Conservation (phyloP, 2,888 invertebrate genomes). For the Caenorhabditis zanzibari region DNA sequence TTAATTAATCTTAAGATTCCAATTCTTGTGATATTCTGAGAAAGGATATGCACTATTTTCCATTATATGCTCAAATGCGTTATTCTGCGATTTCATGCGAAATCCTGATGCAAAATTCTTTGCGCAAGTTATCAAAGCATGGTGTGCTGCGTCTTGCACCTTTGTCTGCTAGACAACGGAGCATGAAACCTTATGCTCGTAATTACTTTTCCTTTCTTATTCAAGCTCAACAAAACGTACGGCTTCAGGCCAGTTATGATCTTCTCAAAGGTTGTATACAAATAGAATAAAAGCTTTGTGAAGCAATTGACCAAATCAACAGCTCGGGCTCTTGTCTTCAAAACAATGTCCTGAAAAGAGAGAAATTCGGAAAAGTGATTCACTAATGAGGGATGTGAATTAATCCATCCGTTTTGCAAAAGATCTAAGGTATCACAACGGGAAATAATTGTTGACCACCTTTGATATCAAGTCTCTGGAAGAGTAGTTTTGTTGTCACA, state of each 20-base stretch:
- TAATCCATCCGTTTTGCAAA: conserved; percentile 30
- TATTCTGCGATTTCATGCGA: neutral
- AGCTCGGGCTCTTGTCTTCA: neutral
- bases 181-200: conserved; percentile 48
- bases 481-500: neutral
- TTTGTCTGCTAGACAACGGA: conserved; percentile 46
- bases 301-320: conserved; percentile 6
- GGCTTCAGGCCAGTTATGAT: conserved; percentile 51
- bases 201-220: conserved; percentile 37
- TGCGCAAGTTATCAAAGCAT: conserved; percentile 22
- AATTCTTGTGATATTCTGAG: neutral
- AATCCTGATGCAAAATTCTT: neutral
- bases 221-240: conserved; percentile 23
- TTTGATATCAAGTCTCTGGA: neutral
- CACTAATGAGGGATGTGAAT: conserved; percentile 24
- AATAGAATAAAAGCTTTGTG: neutral
- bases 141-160: conserved; percentile 18
- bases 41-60: conserved; percentile 11
- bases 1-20: neutral
- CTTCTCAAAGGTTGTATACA: conserved; percentile 14
- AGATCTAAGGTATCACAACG: neutral
- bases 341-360: neutral
- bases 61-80: conserved; percentile 20
- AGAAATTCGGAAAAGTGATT: conserved; percentile 23
- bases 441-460: conserved; percentile 1